Evolutionary conservation across 2,113 vertebrate genomes (phyloP), one percentile per base, ranked within the genome.

Genomic region (Cricetomys ansorgei): DNA sequence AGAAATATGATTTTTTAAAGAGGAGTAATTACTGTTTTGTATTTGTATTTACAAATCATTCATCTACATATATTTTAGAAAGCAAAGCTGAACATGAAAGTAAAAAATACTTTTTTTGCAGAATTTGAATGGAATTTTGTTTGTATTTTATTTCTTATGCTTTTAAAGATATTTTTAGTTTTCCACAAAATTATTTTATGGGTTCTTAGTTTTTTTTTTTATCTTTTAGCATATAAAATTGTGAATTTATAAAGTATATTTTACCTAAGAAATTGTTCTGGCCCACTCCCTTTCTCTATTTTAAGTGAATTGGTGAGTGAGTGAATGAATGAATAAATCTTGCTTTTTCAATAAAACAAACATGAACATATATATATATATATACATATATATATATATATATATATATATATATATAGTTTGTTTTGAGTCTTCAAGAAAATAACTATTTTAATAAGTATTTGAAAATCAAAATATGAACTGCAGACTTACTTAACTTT

Each of bases 31-130:
- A 98, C 59, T 95, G 93, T 67, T 98, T 97, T 96, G 67, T 91
- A 97, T 98, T 97, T 96, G 67, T 91, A 97, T 94, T 83, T 87
- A 94, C 96, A 97, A 97, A 96, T 93, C 80, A 98, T 98, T 98
- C 89, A 97, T 95, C 16, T 45, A 0, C 37, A 81, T 4, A 13
- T 40, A 48, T 95, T 94, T 98, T 94, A 94, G 95, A 94, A 96
- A 98, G 96, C 93, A 98, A 97, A 92, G 59, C 29, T 80, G 17
- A 93, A 64, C 2, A 5, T 75, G 48, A 76, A 95, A 83, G 69
- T 55, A 12, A 4, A 89, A 50, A 77, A 87, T 91, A 79, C 0
- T 85, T 29, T 69, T 31, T 31, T 27, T 40, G 1, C 13, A 75
- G 53, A 93, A 94, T 53, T 19, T 72, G 31, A 86, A 25, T 75